Conservation (phyloP, 53 echinoderm and acorn worm genomes). For the Glandiceps talaboti region DNA sequence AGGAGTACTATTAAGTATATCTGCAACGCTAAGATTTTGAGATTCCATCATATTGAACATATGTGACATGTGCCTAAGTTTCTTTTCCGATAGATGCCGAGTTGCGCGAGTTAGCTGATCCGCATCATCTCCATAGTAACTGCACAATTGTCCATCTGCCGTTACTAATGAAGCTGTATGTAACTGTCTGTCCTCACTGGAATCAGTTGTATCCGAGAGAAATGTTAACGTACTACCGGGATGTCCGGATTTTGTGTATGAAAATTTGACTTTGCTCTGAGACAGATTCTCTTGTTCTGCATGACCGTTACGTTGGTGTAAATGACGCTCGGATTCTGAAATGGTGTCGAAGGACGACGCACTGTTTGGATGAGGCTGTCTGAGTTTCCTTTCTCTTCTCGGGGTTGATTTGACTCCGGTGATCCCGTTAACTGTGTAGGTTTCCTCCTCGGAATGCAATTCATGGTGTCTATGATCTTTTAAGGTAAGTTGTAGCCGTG, state of each 20-base stretch:
- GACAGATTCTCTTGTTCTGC: neutral
- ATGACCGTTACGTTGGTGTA: neutral
- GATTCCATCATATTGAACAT: neutral
- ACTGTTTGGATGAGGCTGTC: neutral
- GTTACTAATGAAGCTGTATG: neutral
- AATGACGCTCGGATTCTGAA: neutral
- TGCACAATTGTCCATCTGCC: neutral
- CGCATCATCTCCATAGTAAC: no score
- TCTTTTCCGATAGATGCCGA: neutral
- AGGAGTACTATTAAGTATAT: conserved; percentile 54
- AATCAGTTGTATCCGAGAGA: neutral
- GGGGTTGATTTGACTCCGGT: neutral
- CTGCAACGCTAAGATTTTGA: conserved; percentile 49
- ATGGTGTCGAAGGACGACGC: neutral
- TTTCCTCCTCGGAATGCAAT: neutral
- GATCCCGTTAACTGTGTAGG: neutral
- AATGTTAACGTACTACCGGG: neutral
- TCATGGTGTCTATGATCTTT: neutral
- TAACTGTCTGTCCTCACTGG: neutral
- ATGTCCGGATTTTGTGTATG: neutral
- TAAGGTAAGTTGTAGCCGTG: neutral
- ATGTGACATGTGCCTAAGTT: neutral
- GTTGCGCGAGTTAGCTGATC: neutral
- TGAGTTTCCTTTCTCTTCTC: neutral
- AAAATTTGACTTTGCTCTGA: neutral